Evolutionary conservation across 2,113 vertebrate genomes (phyloP).

Genomic region (Cavia aperea): DNA sequence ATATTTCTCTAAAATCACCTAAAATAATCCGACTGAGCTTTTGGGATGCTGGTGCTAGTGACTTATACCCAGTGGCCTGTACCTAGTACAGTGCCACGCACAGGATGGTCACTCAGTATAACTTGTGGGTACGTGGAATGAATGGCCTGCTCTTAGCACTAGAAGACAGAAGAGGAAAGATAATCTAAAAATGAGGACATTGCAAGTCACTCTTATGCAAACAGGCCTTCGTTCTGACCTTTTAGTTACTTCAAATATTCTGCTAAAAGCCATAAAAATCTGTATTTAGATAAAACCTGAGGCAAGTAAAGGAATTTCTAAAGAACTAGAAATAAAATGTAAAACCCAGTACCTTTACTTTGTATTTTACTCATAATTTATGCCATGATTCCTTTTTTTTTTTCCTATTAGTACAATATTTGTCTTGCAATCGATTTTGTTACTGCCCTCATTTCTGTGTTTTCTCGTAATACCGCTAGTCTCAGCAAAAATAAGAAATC

Average conservation of each 20-base stretch:
- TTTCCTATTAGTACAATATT: background rate
- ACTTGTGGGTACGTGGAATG: rapidly evolving
- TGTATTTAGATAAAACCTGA: background rate
- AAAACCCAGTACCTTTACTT: background rate
- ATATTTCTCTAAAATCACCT: background rate
- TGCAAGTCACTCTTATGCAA: background rate
- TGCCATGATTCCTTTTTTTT: background rate
- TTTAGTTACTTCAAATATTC: background rate
- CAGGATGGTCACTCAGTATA: background rate
- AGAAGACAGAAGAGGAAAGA: background rate
- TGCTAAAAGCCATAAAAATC: background rate
- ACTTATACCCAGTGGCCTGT: background rate
- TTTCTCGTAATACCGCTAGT: background rate
- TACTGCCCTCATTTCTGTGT: background rate
- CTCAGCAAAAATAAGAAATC: background rate
- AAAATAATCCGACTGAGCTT: background rate
- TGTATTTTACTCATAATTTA: background rate
- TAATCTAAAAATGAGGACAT: background rate
- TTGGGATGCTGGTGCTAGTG: background rate
- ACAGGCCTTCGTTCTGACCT: background rate
- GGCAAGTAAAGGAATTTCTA: background rate
- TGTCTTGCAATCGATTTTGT: background rate
- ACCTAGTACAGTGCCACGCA: background rate
- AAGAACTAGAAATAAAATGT: background rate
- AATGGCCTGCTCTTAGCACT: background rate